These are phyloP conservation scores for Rhombomys opimus DNA, from an alignment of 2,113 vertebrate genomes.

Conservation along the genomic window DNA sequence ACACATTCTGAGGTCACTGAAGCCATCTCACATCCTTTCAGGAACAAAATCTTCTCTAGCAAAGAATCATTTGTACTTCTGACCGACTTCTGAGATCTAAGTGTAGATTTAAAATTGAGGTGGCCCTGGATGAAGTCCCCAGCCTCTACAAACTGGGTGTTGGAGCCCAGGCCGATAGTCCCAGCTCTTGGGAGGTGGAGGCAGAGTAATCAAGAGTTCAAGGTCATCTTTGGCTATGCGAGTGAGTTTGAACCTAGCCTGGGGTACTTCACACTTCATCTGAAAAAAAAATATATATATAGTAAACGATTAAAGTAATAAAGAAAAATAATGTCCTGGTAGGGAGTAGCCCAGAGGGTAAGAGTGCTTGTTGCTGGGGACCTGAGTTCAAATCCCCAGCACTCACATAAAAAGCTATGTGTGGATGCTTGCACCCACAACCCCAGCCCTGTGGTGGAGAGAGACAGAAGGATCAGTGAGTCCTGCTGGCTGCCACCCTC, in stretches of 20 bases:
- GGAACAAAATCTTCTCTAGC: constrained; percentile 20
- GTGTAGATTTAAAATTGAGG: not conserved
- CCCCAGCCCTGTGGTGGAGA: too few relatives aligned
- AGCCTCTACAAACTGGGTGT: not conserved
- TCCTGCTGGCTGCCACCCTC: not conserved
- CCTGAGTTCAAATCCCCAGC: not conserved
- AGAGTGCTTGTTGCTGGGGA: not conserved
- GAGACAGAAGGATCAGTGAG: not conserved
- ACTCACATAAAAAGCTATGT: not conserved
- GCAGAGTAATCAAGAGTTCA: not conserved
- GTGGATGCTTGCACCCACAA: not conserved
- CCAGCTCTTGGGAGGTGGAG: not conserved
- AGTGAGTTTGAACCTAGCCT: not conserved
- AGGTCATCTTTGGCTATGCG: not conserved
- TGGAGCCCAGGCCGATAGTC: not conserved
- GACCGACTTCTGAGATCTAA: constrained; percentile 3
- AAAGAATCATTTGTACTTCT: not conserved
- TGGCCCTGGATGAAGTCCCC: not conserved
- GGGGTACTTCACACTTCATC: not conserved
- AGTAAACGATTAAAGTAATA: not conserved
- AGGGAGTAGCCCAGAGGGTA: not conserved
- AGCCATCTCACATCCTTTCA: not conserved
- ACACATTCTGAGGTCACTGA: not conserved
- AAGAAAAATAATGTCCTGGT: not conserved
- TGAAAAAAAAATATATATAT: not conserved